phyloP scores from a whole-genome alignment of 2,113 vertebrate species.

The Bos javanicus region DNA sequence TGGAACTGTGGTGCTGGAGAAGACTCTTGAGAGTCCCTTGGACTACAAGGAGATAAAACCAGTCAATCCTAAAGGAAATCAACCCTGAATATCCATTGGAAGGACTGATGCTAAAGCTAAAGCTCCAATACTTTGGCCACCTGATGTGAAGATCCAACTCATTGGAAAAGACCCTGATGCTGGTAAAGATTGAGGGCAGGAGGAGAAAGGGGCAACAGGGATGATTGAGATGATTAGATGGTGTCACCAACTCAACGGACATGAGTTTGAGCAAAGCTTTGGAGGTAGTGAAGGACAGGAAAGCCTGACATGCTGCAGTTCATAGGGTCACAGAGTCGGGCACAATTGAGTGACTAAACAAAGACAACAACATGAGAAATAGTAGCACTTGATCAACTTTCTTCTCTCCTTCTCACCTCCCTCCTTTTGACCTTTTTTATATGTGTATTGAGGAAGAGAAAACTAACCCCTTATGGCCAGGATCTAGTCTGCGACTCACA shows the following conservation, averaged over 20 bases:
- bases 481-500: not conserved
- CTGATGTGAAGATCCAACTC: not conserved
- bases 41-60: not conserved
- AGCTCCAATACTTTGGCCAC: not conserved
- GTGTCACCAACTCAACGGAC: not conserved
- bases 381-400: not conserved
- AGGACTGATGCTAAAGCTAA: not conserved
- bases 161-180: not conserved
- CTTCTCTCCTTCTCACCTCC: not conserved
- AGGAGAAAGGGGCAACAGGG: not conserved
- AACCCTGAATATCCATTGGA: not conserved
- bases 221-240: not conserved
- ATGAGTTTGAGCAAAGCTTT: not conserved
- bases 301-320: not conserved
- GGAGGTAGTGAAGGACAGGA: not conserved
- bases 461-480: not conserved
- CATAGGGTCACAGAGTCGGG: not conserved
- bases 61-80: not conserved
- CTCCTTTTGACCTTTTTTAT: not conserved
- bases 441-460: not conserved
- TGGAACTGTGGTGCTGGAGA: not conserved
- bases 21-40: not conserved
- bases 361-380: not conserved
- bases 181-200: not conserved
- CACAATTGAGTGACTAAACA: not conserved